Conservation (phyloP, 2,797 vertebrate genomes). For the Setipinna tenuifilis region DNA sequence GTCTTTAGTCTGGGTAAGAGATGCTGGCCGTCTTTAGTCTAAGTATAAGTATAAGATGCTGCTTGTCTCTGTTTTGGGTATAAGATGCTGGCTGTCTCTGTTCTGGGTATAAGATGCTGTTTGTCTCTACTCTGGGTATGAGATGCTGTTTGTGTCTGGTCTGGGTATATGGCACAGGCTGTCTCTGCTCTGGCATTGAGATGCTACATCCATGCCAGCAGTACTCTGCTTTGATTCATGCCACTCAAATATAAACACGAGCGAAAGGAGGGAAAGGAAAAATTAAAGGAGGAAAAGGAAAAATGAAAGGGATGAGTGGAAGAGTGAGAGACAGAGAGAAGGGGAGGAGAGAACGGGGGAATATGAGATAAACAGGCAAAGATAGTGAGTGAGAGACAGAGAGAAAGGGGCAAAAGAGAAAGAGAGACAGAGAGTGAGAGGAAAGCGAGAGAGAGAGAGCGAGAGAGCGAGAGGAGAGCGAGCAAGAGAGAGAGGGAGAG, state of each 20-base stretch:
- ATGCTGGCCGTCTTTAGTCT: too few species aligned
- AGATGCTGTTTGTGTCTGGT: neutral
- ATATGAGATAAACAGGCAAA: neutral
- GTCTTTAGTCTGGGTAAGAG: too few species aligned
- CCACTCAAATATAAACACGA: too few species aligned
- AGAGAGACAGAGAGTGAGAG: constrained; percentile 25
- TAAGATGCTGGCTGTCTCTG: too few species aligned
- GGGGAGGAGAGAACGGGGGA: constrained; percentile 14
- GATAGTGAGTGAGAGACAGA: constrained; percentile 24
- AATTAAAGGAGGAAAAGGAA: neutral
- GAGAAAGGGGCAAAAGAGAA: neutral
- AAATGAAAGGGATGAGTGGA: constrained; percentile 17
- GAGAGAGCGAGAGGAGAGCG: constrained; percentile 1
- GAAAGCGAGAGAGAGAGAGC: neutral
- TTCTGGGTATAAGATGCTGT: too few species aligned
- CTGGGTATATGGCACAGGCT: too few species aligned
- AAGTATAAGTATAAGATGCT: too few species aligned
- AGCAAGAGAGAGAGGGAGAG: neutral
- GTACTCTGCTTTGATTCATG: too few species aligned
- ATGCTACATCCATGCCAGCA: too few species aligned
- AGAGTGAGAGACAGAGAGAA: constrained; percentile 12
- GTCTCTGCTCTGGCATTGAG: too few species aligned
- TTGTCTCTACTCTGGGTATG: neutral
- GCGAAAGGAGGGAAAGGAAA: neutral
- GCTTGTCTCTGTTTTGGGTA: too few species aligned